Evolutionary conservation across 2,797 vertebrate genomes (phyloP), one percentile per base, ranked within the genome.

Genomic region (Sparidentex hasta): DNA sequence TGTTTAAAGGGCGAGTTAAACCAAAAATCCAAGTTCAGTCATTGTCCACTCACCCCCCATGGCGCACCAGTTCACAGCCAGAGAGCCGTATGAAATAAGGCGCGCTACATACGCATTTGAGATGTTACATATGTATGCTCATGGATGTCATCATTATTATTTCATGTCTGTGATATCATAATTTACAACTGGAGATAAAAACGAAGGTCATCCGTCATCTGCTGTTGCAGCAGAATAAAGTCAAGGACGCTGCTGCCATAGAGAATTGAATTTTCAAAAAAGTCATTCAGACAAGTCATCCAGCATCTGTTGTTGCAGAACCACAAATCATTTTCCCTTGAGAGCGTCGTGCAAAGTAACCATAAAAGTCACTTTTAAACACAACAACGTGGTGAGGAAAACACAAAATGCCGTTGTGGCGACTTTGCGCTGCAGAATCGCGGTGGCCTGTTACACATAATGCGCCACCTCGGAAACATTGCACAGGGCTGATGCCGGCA

Each of bases 71-170:
- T 46, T 64, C 11, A 51, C 16, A 57, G 21, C 16, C 29, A 74
- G 23, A 67, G 43, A 64, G 27, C 74, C 47, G 44, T 43, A 58
- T 59, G 57, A 66, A 51, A 61, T 8, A 56, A 48, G 41, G 38
- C 16, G 44, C 6, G 33, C 21, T 27, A 27, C 38, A 52, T 54
- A 43, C 33, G 41, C 54, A 70, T 74, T 66, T 52, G 44, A 66
- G 56, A 65, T 77, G 81, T 76, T 67, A 74, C 64, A 74, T 79
- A 65, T 64, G 59, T 68, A 55, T 51, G 72, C 56, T 74, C 62
- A 74, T 83, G 65, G 71, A 63, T 80, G 61, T 69, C 74, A 77
- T 84, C 67, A 69, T 88, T 74, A 83, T 80, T 74, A 81, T 83
- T 83, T 85, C 73, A 82, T 86, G 51, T 44, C 48, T 17, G 46